A percentile compares a stretch with the other conserved stretches of the same genome.
phyloP scores from a whole-genome alignment of 2,888 invertebrate genomes.

The Drosophila borborema region DNA sequence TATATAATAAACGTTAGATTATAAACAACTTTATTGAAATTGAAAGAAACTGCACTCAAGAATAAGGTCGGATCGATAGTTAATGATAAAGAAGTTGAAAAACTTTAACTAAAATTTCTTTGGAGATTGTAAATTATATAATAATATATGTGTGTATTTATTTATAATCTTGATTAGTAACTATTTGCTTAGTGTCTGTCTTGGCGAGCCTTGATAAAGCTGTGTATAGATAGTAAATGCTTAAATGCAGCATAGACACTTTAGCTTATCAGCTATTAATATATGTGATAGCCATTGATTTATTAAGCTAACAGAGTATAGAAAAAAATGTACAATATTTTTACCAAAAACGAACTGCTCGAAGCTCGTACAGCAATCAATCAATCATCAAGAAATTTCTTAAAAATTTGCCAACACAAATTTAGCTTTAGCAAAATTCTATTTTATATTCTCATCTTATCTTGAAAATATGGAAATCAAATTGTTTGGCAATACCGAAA shows the following conservation, averaged over 20 bases:
- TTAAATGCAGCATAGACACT: too few relatives aligned
- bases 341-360: not conserved
- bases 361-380: not conserved
- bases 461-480: not conserved
- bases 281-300: not conserved
- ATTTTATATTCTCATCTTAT: too few relatives aligned
- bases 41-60: not conserved
- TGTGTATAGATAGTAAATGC: not conserved
- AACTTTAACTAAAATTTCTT: not conserved
- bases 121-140: not conserved
- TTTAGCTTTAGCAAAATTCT: too few relatives aligned
- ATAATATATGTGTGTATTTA: not conserved
- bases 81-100: not conserved
- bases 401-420: too few relatives aligned
- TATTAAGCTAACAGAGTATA: not conserved
- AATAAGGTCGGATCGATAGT: not conserved
- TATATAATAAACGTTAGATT: not conserved
- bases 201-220: not conserved
- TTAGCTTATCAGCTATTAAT: not conserved
- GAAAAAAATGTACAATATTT: not conserved
- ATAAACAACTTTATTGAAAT: not conserved
- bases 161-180: not conserved
- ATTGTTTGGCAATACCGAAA: not conserved
- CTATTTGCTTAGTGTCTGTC: not conserved
- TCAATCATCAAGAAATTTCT: not conserved